Evolutionary conservation across 2,888 invertebrate species (phyloP).

Genomic region (Cecidostiba fungosa): DNA sequence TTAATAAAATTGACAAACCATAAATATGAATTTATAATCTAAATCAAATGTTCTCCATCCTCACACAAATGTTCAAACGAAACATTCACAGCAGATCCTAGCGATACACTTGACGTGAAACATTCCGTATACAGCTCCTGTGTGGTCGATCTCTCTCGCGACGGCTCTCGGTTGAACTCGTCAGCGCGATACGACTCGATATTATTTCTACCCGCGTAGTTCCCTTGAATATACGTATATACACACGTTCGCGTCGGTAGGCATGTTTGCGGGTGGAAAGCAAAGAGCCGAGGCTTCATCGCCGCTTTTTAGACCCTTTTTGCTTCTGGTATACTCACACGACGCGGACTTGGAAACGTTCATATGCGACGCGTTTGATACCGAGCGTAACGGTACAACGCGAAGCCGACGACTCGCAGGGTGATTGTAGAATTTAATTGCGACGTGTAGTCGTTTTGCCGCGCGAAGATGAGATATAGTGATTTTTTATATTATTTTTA

Average conservation of each 20-base stretch:
- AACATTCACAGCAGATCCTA: neutral
- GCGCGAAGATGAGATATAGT: neutral
- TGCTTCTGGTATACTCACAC: neutral
- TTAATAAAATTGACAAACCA: too few species aligned
- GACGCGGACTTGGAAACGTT: neutral
- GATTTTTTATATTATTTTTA: neutral
- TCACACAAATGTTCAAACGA: neutral
- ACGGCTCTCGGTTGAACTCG: neutral
- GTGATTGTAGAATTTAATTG: constrained; percentile 20
- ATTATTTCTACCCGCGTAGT: constrained; percentile 11
- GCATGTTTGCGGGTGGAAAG: neutral
- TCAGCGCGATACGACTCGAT: constrained; percentile 24
- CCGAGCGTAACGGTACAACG: neutral
- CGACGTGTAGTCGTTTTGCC: neutral
- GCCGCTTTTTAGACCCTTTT: neutral
- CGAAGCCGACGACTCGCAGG: neutral
- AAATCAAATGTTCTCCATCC: too few species aligned
- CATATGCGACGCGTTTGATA: neutral
- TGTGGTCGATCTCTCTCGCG: constrained; percentile 14
- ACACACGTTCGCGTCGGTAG: neutral
- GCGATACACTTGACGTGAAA: neutral
- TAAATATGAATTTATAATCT: too few species aligned
- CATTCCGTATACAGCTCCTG: neutral
- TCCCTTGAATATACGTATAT: neutral
- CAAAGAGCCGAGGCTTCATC: neutral